phyloP scores from a whole-genome alignment of 2,113 vertebrate genomes.

The Jaculus jaculus region DNA sequence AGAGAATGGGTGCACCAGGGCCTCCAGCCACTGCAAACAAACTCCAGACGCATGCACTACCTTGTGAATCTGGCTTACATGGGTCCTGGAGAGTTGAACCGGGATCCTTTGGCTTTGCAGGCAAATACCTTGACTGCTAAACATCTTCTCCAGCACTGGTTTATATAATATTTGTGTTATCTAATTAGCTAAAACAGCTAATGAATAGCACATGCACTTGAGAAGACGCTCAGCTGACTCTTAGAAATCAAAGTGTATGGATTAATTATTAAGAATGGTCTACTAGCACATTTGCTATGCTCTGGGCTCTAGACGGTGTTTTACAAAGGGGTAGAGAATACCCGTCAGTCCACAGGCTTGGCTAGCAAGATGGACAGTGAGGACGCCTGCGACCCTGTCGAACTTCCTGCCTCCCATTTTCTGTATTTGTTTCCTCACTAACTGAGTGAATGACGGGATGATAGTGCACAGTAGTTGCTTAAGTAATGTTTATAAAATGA shows the following conservation, averaged over 20 bases:
- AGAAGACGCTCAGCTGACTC: slow-evolving; percentile 21
- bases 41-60: too few species aligned
- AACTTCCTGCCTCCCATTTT: neutral
- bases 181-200: slow-evolving; percentile 4
- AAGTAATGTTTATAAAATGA: slow-evolving; percentile 41
- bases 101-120: too few species aligned
- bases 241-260: neutral
- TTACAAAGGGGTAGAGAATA: slow-evolving; percentile 26
- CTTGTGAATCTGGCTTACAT: too few species aligned
- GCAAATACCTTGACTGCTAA: too few species aligned
- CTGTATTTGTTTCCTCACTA: slow-evolving; percentile 20
- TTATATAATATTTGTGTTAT: slow-evolving; percentile 41
- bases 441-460: slow-evolving; percentile 39
- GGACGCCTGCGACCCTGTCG: neutral
- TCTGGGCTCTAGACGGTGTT: neutral
- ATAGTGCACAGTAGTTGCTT: slow-evolving; percentile 10
- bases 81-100: too few species aligned
- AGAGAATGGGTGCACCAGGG: too few species aligned
- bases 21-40: too few species aligned
- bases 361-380: neutral
- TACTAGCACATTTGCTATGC: neutral
- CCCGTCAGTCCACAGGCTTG: neutral
- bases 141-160: too few species aligned
- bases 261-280: neutral
- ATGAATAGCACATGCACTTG: neutral